These are phyloP conservation scores for Diadromus collaris DNA, from an alignment of 2,888 invertebrate species.

Conservation along the genomic window DNA sequence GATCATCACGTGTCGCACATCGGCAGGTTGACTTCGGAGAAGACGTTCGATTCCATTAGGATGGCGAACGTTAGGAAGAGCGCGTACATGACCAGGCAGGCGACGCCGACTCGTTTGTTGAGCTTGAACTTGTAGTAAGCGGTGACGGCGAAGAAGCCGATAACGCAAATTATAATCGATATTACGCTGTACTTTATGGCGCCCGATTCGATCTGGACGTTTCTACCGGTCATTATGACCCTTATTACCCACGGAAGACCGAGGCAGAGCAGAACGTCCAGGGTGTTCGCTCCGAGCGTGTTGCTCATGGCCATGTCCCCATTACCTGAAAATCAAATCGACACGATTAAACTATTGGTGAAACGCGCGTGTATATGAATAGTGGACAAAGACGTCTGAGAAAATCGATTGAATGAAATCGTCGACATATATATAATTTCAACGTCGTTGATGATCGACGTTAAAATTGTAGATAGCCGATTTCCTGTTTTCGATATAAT, in stretches of 20 bases:
- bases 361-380: no score
- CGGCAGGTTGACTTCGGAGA: slow-evolving; percentile 80
- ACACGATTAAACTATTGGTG: background rate
- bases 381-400: background rate
- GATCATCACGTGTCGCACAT: slow-evolving; percentile 66
- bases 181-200: slow-evolving; percentile 92
- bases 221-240: slow-evolving; percentile 82
- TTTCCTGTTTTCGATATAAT: no score
- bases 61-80: slow-evolving; percentile 89
- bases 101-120: slow-evolving; percentile 85
- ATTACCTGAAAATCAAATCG: slow-evolving; percentile 84
- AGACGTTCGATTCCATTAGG: slow-evolving; percentile 89
- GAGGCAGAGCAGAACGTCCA: slow-evolving; percentile 91
- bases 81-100: slow-evolving; percentile 85
- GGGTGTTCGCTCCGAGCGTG: slow-evolving; percentile 91
- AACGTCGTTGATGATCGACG: no score
- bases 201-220: slow-evolving; percentile 87
- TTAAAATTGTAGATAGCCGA: no score
- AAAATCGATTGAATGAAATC: no score
- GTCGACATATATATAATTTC: no score
- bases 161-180: slow-evolving; percentile 88
- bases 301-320: slow-evolving; percentile 94
- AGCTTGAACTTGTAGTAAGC: slow-evolving; percentile 87
- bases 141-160: slow-evolving; percentile 86
- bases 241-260: slow-evolving; percentile 93